These are phyloP conservation scores for Typhlichthys eigenmanni DNA, from an alignment of 2,797 vertebrate genomes.

Conservation along the genomic window DNA sequence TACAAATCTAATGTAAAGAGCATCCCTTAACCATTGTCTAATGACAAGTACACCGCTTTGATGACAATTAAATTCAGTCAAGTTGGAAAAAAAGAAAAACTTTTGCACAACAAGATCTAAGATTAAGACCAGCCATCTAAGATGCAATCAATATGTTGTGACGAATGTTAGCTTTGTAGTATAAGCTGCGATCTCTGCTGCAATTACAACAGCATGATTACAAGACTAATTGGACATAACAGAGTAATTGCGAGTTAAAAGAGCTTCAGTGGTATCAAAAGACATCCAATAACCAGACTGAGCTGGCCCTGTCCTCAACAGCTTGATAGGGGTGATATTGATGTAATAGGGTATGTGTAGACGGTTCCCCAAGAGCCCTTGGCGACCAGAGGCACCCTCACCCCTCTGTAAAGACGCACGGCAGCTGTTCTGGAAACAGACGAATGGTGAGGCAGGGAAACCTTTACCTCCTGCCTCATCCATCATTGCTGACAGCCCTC, in stretches of 20 bases:
- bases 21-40: constrained; percentile 40
- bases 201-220: constrained; percentile 69
- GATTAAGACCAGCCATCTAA: constrained; percentile 51
- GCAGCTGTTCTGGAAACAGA: constrained; percentile 67
- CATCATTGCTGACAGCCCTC: constrained; percentile 71
- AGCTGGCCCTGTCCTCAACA: constrained; percentile 31
- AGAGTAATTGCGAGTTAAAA: constrained; percentile 66
- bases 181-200: constrained; percentile 58
- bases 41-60: constrained; percentile 44
- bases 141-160: constrained; percentile 70
- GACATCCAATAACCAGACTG: constrained; percentile 50
- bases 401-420: constrained; percentile 34
- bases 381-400: constrained; percentile 24
- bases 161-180: constrained; percentile 59
- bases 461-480: constrained; percentile 56
- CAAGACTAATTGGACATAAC: constrained; percentile 73
- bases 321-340: neutral
- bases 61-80: constrained; percentile 46
- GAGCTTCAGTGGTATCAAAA: constrained; percentile 52
- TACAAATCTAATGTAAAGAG: constrained; percentile 39
- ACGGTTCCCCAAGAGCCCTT: constrained; percentile 16
- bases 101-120: constrained; percentile 50
- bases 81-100: constrained; percentile 31
- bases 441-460: constrained; percentile 43
- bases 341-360: constrained; percentile 5